These are phyloP conservation scores for Phyllopteryx taeniolatus DNA, from an alignment of 2,113 vertebrate species.

Conservation along the genomic window DNA sequence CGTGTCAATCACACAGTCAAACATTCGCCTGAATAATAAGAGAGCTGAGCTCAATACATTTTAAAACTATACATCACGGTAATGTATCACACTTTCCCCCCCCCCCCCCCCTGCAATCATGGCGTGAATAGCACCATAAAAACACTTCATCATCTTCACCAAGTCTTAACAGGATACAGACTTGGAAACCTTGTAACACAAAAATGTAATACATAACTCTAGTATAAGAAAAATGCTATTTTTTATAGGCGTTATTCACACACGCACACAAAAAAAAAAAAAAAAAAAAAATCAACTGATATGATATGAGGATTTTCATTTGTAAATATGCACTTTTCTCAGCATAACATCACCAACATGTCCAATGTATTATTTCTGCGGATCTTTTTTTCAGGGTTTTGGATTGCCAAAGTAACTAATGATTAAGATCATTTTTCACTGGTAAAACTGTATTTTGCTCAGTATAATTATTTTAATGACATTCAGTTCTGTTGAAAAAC, in stretches of 20 bases:
- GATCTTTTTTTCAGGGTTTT: not conserved
- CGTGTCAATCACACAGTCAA: conserved; percentile 24
- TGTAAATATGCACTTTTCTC: no score
- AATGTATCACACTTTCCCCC: not conserved
- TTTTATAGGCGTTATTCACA: no score
- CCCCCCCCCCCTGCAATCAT: not conserved
- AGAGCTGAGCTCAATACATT: not conserved
- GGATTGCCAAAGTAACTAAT: not conserved
- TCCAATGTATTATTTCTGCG: no score
- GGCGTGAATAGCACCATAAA: not conserved
- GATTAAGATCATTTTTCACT: not conserved
- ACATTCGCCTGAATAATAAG: conserved; percentile 15
- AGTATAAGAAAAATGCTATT: not conserved
- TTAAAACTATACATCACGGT: not conserved
- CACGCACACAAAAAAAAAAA: no score
- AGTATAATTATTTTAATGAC: not conserved
- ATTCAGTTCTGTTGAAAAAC: not conserved
- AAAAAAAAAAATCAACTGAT: no score
- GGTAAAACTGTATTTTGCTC: not conserved
- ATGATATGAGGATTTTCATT: no score
- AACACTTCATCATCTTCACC: not conserved
- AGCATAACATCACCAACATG: no score
- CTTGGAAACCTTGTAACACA: not conserved
- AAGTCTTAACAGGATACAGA: not conserved
- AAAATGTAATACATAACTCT: not conserved